Conservation (phyloP, 2,113 vertebrate species). For the Smithornis capensis region DNA sequence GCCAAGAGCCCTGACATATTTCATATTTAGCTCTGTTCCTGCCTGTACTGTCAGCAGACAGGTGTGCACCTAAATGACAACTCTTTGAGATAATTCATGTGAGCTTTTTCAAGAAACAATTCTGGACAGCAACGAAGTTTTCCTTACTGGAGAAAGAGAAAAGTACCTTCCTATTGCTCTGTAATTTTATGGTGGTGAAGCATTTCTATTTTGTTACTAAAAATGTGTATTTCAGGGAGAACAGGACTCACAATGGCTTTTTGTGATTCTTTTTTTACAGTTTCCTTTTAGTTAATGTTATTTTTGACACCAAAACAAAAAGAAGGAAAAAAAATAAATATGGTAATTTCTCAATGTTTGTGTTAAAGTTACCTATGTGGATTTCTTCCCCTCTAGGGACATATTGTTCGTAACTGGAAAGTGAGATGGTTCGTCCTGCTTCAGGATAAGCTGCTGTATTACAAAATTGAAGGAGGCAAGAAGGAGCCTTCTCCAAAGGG, state of each 20-base stretch:
- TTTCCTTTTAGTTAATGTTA: not conserved
- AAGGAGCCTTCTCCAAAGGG: slow-evolving; percentile 84
- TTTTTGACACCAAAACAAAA: not conserved
- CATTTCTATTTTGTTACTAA: not conserved
- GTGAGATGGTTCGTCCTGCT: slow-evolving; percentile 89
- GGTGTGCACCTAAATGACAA: not conserved
- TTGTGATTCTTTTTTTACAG: not conserved
- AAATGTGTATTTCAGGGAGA: not conserved
- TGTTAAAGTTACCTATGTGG: not conserved
- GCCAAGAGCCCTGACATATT: not conserved
- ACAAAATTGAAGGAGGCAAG: slow-evolving; percentile 86
- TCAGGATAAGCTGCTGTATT: slow-evolving; percentile 90
- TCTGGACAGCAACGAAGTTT: not conserved
- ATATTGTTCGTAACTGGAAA: slow-evolving; percentile 96
- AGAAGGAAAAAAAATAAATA: not conserved
- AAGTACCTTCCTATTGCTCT: not conserved
- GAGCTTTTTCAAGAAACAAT: not conserved
- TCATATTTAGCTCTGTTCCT: not conserved
- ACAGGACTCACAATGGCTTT: not conserved
- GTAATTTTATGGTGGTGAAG: not conserved
- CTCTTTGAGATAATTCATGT: not conserved
- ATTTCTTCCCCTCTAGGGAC: slow-evolving; percentile 79
- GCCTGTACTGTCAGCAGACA: not conserved
- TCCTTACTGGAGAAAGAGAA: not conserved
- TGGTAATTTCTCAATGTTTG: not conserved